Base-by-base conservation (phyloP, 2,888 invertebrate species). In the Yponomeuta sedellus region DNA sequence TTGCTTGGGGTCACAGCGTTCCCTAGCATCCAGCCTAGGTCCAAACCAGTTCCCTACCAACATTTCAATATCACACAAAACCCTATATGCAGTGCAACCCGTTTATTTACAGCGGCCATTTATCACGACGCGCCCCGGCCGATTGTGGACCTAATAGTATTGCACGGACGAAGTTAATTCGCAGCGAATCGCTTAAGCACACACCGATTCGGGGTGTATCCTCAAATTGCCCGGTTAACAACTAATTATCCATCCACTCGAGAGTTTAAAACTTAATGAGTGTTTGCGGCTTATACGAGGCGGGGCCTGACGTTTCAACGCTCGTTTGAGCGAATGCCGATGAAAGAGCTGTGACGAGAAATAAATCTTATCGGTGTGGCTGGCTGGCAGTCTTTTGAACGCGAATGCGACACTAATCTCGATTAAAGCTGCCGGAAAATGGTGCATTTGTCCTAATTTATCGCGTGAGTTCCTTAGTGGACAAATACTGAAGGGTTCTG, bases 1-100 rank as follows among this genome's bases (percentile, higher is more conserved):
- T 74, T 75, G 74, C 69, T 69, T 70, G 81, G 82, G 88, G 86
- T 88, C 88, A 85, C 77, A 77, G 81, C 83, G 83, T 86, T 85
- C 86, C 85, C 83, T 79, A 76, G 78, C 82, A 40, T 22, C 66
- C 12, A 19, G 22, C 16, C 65, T 76, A 73, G 79, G 73, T 78
- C 77, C 80, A 86, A 90, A 89, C 89, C 86, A 82, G 89, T 90
- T 89, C 78, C 58, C 67, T 65, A 8, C 61, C 79, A 77, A 79
- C 83, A 88, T 89, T 89, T 88, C 88, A 88, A 89, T 89, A 88
- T 87, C 81, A 88, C 88, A 87, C 86, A 39, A n/a, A 58, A 28
- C 64, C 39, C 61, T 82, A 79, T 79, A 83, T 76, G 77, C 82
- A 81, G 16, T 52, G 77, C 82, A 81, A 80, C 78, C 77, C 70